Conservation (phyloP, 1,140 invertebrate genomes). For the Doryteuthis pealeii region DNA sequence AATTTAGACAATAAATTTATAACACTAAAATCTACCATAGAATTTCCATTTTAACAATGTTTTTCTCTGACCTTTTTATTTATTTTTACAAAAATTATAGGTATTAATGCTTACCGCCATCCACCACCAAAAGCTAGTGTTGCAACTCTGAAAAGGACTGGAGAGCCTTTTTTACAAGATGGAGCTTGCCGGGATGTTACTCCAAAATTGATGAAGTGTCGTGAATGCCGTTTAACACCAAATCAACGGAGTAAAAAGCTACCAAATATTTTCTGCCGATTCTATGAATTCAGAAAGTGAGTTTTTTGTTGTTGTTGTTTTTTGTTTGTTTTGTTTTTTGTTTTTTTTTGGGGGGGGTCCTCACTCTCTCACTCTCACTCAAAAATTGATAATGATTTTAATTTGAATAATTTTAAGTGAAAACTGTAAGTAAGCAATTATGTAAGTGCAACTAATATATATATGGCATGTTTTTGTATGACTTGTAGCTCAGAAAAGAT, state of each 20-base stretch:
- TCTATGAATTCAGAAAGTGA: slow-evolving; percentile 88
- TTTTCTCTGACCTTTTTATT: neutral
- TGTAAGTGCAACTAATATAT: too few species aligned
- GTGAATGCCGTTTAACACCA: slow-evolving; percentile 86
- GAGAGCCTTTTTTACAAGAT: slow-evolving; percentile 80
- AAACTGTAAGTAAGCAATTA: too few species aligned
- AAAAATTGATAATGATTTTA: too few species aligned
- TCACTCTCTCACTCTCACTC: too few species aligned
- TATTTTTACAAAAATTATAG: neutral
- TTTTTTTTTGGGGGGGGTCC: too few species aligned
- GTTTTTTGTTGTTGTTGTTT: neutral
- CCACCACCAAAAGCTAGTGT: slow-evolving; percentile 75
- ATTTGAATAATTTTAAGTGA: too few species aligned
- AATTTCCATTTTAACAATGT: neutral
- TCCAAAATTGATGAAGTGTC: slow-evolving; percentile 84
- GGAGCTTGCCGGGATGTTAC: slow-evolving; percentile 88
- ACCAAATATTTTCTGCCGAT: slow-evolving; percentile 92
- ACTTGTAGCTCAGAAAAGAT: too few species aligned
- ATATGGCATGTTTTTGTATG: too few species aligned
- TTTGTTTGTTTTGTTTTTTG: neutral
- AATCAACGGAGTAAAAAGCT: slow-evolving; percentile 81
- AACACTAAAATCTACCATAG: too few species aligned
- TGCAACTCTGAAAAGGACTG: slow-evolving; percentile 66
- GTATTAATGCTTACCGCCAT: slow-evolving; percentile 41
- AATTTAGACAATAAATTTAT: too few species aligned